Base-by-base conservation (phyloP, 2,113 vertebrate species). In the Ailuropoda melanoleuca region DNA sequence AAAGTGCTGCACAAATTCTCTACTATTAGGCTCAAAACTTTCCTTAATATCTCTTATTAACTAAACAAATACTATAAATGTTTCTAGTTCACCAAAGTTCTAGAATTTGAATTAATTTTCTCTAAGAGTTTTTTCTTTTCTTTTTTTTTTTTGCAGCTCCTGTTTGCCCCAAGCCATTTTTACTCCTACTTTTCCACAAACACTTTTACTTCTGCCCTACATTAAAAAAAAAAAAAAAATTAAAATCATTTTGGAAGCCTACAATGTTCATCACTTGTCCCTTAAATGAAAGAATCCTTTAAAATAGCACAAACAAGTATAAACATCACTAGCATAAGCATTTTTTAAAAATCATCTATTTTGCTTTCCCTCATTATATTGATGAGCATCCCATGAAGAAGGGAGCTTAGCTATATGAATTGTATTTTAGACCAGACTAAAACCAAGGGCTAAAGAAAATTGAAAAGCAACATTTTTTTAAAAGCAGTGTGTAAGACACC, bases 41-140 rank as follows among this genome's bases (percentile, higher is more conserved):
- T 89, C 83, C 48, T 95, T 84, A 55, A 53, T 50, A 90, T 74
- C 37, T 95, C 17, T 74, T 91, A 88, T 55, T 93, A 97, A 80
- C 55, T 89, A 91, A 92, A 95, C 12, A 87, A 96, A 87, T 94
- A 80, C 15, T 75, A 81, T 39, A 37, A 91, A 93, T 39, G 72
- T 86, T 53, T 86, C 77, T 83, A 64, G 68, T 62, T 95, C 21
- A 87, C 60, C 23, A 60, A 83, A 93, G 23, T 84, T 83, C 66
- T 95, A 8, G 23, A 19, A 92, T 93, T 94, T 95, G 7, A 86
- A 58, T 60, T 93, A 66, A 56, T 91, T 88, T 91, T 66, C 53
- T 93, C 26, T 13, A 87, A 94, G 50, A 78, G 8, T 88, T 77
- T 84, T 80, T 91, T 81, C 4, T 4, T 43, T 43, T 43, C 5